Evolutionary conservation across 2,888 invertebrate genomes (phyloP), one percentile per base, ranked within the genome.

Genomic region (Agriopis leucophaearia): DNA sequence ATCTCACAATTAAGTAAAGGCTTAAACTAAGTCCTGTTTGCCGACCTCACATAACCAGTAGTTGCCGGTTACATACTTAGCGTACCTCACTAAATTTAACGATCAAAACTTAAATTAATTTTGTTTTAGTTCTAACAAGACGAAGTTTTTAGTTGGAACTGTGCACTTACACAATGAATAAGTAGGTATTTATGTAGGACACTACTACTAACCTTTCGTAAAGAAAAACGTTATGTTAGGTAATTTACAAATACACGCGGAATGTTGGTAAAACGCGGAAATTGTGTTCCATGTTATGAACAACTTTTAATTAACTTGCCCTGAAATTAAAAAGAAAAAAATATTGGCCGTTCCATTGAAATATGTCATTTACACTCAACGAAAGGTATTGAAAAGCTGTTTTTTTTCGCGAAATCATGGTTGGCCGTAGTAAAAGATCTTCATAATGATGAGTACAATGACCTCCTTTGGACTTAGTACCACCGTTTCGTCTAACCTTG

Each of bases 1-100:
- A 87, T 87, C 87, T 84, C 78, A 82, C 86, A 86, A 85, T 86
- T 87, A 84, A 82, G 82, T 82, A 81, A 85, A 81, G 82, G 85
- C 79, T 86, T 85, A 81, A 69, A 76, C 75, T 78, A 77, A 83
- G 76, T 78, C 82, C 76, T 82, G 82, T 81, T 83, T 79, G 76
- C 78, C 78, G 77, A 79, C 78, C 77, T 75, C 74, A 74, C 75
- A 71, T 70, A 70, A 71, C 69, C 65, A 70, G 59, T 52, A 60
- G 58, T 64, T 56, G 60, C 64, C 60, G 60, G 67, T 74, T 69
- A 71, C 72, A 66, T 73, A 75, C 74, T 74, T 74, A 68, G 62
- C 73, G 71, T 74, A 76, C 74, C 78, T 72, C 73, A 71, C 74
- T 72, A 72, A 79, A 81, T 77, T 77, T 78, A 68, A 77, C 76